A percentile compares a stretch with the other conserved stretches of the same genome.
These are phyloP conservation scores for Tribolium castaneum DNA, from an alignment of 1,140 invertebrate species.

Conservation along the genomic window DNA sequence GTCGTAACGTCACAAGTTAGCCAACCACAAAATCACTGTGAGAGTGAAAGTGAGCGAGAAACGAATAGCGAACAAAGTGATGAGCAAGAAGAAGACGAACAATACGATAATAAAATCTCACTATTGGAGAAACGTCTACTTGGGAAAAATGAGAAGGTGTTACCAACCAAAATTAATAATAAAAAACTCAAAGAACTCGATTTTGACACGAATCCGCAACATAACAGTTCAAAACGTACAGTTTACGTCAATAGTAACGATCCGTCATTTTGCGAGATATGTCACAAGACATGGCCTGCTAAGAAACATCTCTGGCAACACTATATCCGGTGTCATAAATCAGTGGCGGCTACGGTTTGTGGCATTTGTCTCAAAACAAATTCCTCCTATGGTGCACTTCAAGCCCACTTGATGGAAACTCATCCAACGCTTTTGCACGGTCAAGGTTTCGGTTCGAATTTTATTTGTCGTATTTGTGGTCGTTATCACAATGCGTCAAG, in stretches of 20 bases:
- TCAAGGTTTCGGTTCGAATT: slow-evolving; percentile 69
- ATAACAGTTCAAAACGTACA: slow-evolving; percentile 60
- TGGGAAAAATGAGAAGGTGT: slow-evolving; percentile 48
- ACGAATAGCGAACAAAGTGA: slow-evolving; percentile 41
- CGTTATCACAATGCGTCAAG: slow-evolving; percentile 72
- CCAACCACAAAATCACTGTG: slow-evolving; percentile 41
- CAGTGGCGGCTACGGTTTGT: slow-evolving; percentile 70
- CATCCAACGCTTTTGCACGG: slow-evolving; percentile 67
- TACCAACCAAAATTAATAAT: slow-evolving; percentile 26
- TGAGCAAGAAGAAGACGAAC: slow-evolving; percentile 44
- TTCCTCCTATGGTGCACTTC: slow-evolving; percentile 65
- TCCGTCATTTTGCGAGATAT: slow-evolving; percentile 68
- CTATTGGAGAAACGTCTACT: slow-evolving; percentile 57
- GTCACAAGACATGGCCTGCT: slow-evolving; percentile 71
- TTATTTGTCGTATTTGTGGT: slow-evolving; percentile 72
- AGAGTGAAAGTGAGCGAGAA: slow-evolving; percentile 28
- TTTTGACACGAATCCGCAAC: slow-evolving; percentile 1
- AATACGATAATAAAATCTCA: slow-evolving; percentile 52
- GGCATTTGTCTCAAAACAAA: slow-evolving; percentile 72
- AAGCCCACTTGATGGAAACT: slow-evolving; percentile 67
- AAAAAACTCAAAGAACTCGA: not conserved
- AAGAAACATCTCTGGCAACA: slow-evolving; percentile 75
- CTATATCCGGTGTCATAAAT: slow-evolving; percentile 70
- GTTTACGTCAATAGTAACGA: slow-evolving; percentile 63
- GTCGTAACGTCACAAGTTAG: not conserved